Evolutionary conservation across 2,888 invertebrate species (phyloP).

Genomic region (Pogonocherus hispidulus): DNA sequence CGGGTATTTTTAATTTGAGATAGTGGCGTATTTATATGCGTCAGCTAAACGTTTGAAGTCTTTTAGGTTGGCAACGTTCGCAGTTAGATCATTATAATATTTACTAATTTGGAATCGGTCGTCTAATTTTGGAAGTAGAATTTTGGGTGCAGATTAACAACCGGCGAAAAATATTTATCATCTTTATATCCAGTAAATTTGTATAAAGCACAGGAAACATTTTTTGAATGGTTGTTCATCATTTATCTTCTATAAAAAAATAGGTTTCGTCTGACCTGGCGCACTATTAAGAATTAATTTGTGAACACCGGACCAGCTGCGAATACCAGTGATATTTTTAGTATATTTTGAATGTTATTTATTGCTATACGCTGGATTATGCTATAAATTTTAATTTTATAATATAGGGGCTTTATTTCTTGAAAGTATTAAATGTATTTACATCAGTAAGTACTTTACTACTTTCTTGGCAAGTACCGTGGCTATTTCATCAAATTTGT

Average conservation of each 20-base stretch:
- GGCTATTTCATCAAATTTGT: no score
- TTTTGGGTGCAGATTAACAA: no score
- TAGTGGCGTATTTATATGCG: conserved; percentile 29
- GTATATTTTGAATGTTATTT: background rate
- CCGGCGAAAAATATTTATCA: no score
- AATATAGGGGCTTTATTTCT: background rate
- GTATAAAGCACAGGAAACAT: no score
- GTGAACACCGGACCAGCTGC: background rate
- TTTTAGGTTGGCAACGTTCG: conserved; percentile 10
- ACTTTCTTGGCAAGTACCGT: background rate
- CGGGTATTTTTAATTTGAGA: conserved; percentile 46
- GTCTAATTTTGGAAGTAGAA: background rate
- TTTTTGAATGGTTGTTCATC: no score
- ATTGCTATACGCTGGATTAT: background rate
- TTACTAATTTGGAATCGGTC: conserved; percentile 14
- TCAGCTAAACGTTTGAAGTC: conserved; percentile 19
- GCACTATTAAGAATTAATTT: conserved; percentile 1
- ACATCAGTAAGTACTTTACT: background rate
- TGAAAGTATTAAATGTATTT: background rate
- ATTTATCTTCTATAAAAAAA: no score
- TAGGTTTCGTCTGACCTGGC: no score
- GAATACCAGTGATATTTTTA: conserved; percentile 1
- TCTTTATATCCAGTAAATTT: no score
- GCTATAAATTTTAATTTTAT: background rate
- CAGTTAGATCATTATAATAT: background rate